phyloP scores from a whole-genome alignment of 2,113 vertebrate species.

The Henicopernis longicauda region DNA sequence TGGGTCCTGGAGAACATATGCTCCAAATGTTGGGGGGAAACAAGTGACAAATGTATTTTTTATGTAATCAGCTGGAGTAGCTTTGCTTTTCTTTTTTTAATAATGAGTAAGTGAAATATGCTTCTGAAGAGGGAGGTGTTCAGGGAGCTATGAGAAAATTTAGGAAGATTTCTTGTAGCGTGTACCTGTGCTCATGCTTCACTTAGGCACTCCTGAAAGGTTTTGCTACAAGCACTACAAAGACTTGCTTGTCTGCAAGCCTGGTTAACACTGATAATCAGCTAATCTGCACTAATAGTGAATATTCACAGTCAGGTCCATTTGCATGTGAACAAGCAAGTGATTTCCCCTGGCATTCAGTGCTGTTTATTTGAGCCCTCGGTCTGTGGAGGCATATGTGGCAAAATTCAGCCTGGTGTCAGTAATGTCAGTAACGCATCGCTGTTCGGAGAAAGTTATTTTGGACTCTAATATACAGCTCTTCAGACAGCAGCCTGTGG shows the following conservation, averaged over 20 bases:
- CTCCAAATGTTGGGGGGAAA: neutral
- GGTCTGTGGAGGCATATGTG: neutral
- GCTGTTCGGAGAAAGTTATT: neutral
- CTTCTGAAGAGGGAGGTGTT: neutral
- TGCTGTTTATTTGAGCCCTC: neutral
- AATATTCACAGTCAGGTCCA: neutral
- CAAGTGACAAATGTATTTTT: neutral
- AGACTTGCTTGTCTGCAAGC: neutral
- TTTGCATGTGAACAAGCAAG: neutral
- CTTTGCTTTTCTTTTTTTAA: conserved; percentile 16
- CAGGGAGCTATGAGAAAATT: neutral
- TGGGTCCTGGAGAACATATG: neutral
- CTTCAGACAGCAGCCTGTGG: neutral
- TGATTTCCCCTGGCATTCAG: neutral
- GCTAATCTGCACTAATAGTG: neutral
- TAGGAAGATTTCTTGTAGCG: neutral
- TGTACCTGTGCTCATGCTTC: neutral
- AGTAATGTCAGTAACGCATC: neutral
- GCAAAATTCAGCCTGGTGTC: neutral
- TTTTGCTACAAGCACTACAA: neutral
- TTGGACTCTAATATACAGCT: neutral
- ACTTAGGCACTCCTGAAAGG: neutral
- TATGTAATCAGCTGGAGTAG: neutral
- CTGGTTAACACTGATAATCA: neutral
- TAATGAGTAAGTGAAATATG: neutral